These are phyloP conservation scores for Hofmannophila pseudospretella DNA, from an alignment of 2,888 invertebrate species.

Conservation along the genomic window DNA sequence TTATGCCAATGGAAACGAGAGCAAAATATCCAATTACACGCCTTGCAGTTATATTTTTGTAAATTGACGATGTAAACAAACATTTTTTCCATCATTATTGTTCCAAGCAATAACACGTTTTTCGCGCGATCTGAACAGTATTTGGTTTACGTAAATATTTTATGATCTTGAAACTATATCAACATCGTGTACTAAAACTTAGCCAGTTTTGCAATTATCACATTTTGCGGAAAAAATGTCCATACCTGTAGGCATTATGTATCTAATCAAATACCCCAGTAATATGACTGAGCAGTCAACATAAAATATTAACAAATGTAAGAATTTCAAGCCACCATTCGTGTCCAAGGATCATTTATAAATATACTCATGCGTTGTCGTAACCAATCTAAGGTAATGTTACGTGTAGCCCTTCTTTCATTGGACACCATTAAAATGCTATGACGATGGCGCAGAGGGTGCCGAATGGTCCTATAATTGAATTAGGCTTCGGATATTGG, in stretches of 20 bases:
- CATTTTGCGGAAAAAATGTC: too few species aligned
- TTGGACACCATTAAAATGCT: constrained; percentile 3
- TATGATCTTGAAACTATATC: too few species aligned
- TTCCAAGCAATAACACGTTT: too few species aligned
- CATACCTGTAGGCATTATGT: too few species aligned
- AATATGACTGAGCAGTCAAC: too few species aligned
- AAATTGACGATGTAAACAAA: constrained; percentile 3
- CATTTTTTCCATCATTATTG: neutral
- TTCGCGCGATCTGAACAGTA: too few species aligned
- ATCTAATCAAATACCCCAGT: too few species aligned
- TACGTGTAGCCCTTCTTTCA: neutral
- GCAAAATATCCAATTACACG: constrained; percentile 7
- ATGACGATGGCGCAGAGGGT: constrained; percentile 17
- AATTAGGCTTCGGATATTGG: constrained; percentile 27
- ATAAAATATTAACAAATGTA: too few species aligned
- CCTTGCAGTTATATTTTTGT: constrained; percentile 1
- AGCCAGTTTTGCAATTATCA: too few species aligned
- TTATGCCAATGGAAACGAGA: constrained; percentile 30
- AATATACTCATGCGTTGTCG: neutral
- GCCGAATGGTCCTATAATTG: constrained; percentile 33
- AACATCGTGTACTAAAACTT: too few species aligned
- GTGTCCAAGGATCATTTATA: constrained; percentile 10
- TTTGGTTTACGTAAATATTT: neutral
- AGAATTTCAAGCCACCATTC: neutral
- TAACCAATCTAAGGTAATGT: constrained; percentile 1